Evolutionary conservation across 2,888 invertebrate genomes (phyloP).

Genomic region (Chrysodeixis includens): DNA sequence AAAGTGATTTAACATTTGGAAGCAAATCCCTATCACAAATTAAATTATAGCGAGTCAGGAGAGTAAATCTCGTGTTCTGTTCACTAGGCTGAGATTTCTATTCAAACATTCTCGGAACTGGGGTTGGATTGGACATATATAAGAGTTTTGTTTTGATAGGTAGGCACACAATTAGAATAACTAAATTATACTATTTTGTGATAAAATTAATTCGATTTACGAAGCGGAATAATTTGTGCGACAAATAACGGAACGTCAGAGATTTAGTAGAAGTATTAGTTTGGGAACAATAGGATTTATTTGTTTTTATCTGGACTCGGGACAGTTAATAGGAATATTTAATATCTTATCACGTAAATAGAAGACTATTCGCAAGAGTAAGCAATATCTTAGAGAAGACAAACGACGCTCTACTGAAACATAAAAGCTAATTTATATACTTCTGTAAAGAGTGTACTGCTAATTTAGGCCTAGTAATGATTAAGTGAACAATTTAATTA

Average conservation of each 20-base stretch:
- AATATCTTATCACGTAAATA: not conserved
- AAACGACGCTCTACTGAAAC: too few relatives aligned
- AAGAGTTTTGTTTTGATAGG: conserved; percentile 44
- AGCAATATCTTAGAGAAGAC: too few relatives aligned
- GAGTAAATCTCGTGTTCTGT: conserved; percentile 41
- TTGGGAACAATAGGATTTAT: not conserved
- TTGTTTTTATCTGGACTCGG: conserved; percentile 1
- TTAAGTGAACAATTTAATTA: conserved; percentile 23
- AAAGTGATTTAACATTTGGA: conserved; percentile 52
- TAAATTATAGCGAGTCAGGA: conserved; percentile 53
- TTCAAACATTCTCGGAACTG: conserved; percentile 47
- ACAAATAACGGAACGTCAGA: conserved; percentile 6
- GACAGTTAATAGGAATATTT: not conserved
- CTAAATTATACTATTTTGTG: conserved; percentile 23
- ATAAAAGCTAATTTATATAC: too few relatives aligned
- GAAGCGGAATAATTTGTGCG: conserved; percentile 9
- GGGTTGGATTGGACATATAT: conserved; percentile 32
- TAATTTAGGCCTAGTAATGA: not conserved
- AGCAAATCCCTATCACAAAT: conserved; percentile 55
- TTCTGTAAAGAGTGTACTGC: too few relatives aligned
- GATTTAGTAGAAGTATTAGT: not conserved
- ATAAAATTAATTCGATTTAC: conserved; percentile 25
- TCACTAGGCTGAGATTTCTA: conserved; percentile 50
- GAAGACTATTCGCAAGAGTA: too few relatives aligned
- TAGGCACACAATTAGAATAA: conserved; percentile 31